Evolutionary conservation across 2,113 vertebrate genomes (phyloP).

Genomic region (Prunella himalayana): DNA sequence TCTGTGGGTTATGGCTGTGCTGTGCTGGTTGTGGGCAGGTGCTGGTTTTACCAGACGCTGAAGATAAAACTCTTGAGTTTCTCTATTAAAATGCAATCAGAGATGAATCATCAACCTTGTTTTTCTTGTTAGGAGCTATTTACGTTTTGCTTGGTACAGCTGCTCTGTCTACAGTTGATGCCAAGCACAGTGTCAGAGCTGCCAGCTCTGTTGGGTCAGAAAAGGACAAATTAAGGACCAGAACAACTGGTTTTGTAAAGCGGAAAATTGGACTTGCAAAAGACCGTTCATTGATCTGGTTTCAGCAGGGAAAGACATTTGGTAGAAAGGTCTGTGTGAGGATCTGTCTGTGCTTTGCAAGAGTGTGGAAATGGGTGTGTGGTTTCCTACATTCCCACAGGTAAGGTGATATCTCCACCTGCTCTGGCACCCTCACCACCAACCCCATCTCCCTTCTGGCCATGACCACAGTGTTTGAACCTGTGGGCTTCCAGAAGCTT

Average conservation of each 20-base stretch:
- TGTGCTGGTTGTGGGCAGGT: background rate
- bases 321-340: background rate
- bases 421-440: rapidly evolving
- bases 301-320: background rate
- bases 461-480: rapidly evolving
- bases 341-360: background rate
- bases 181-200: background rate
- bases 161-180: background rate
- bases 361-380: background rate
- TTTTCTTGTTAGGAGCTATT: slow-evolving; percentile 32
- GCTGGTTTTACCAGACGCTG: background rate
- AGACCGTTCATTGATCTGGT: background rate
- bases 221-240: slow-evolving; percentile 7
- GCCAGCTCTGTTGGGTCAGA: background rate
- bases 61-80: background rate
- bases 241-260: background rate
- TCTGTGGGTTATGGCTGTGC: background rate
- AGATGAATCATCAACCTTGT: background rate
- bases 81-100: background rate
- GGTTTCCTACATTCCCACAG: background rate
- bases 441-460: background rate
- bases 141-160: background rate
- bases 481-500: background rate
- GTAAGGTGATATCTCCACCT: background rate
- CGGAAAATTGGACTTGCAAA: background rate